Base-by-base conservation (phyloP, 2,113 vertebrate species). In the Pedionomus torquatus region DNA sequence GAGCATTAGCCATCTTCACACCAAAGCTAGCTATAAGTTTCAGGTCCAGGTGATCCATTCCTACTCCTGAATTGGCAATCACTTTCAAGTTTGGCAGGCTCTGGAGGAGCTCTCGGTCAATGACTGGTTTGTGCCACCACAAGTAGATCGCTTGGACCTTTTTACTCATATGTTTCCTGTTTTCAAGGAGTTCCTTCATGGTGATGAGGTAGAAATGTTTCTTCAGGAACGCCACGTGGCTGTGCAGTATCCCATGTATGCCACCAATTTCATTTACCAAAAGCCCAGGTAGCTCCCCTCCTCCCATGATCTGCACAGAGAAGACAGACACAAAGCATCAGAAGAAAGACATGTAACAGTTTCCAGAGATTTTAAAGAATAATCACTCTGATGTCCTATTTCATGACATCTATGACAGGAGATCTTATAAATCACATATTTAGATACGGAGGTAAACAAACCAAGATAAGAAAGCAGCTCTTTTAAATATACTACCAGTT, bases 41-140 rank as follows among this genome's bases (percentile, higher is more conserved):
- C 93, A 98, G 91, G 58, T 99, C 97, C 87, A 99, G 88, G 92
- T 98, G 98, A 94, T 98, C 97, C 64, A 98, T 90, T 33, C 98
- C 98, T 23, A 89, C 98, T n/a, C 98, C 98, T 2, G 82, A 84
- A 21, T 57, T 98, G 2, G 96, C 96, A 41, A 99, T 91, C 28
- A 98, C 96, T 97, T 98, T 98, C 61, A 99, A 95, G 2, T 96
- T 95, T 1, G 98, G 98, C 48, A 98, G 96, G 19, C 54, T 96
- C 58, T 96, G 82, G 31, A 98, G 96, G 19, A 99, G 97, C 21
- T 96, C 91, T 41, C 5, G 35, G 77, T 96, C 48, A 15, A 98
- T 37, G 17, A 71, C 70, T 9, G 97, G 93, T 46, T 63, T 69
- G n/a, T 37, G 37, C 14, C 85, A 91, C 97, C 98, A 98, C 20